Evolutionary conservation across 2,888 invertebrate species (phyloP).

Genomic region (Sminthurinus aureus): DNA sequence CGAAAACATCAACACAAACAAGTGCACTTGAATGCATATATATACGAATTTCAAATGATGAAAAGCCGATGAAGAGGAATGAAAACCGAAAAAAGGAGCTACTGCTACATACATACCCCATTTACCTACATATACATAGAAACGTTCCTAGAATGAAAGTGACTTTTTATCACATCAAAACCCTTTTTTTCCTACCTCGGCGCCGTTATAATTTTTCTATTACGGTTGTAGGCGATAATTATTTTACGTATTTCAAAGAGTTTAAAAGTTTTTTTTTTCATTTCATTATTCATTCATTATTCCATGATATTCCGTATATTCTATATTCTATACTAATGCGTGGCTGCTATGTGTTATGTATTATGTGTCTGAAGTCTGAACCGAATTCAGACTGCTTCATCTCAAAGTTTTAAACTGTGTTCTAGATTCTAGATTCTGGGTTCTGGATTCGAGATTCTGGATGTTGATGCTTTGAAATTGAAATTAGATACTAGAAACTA

Average conservation of each 20-base stretch:
- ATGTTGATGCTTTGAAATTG: too few relatives aligned
- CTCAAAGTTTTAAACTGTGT: neutral
- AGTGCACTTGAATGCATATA: neutral
- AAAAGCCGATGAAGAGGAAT: neutral
- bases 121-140: neutral
- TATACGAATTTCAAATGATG: neutral
- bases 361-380: neutral
- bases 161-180: neutral
- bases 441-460: too few relatives aligned
- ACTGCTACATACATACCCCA: too few relatives aligned
- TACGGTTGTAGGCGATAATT: constrained; percentile 12
- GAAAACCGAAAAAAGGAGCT: neutral
- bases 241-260: constrained; percentile 8
- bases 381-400: neutral
- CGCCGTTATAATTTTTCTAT: constrained; percentile 7
- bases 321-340: neutral
- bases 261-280: neutral
- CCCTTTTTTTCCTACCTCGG: neutral
- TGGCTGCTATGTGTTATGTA: neutral
- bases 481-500: too few relatives aligned
- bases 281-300: neutral
- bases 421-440: neutral
- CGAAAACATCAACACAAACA: neutral
- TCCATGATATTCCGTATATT: neutral
- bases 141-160: neutral